phyloP scores from a whole-genome alignment of 2,888 invertebrate genomes.

The Caenorhabditis plicata region DNA sequence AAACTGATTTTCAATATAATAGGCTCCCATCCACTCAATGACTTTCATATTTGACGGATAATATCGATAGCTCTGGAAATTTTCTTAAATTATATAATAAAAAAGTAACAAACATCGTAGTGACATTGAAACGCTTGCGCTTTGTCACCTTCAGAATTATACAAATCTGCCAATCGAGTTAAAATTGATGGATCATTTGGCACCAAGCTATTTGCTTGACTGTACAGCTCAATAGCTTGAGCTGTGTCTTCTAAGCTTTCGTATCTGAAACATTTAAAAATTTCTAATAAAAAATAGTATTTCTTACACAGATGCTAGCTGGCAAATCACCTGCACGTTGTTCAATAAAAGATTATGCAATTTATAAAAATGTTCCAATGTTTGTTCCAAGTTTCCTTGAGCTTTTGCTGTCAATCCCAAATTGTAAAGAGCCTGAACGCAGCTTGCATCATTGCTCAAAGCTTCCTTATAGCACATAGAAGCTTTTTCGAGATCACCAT shows the following conservation, averaged over 20 bases:
- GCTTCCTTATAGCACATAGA: conserved; percentile 72
- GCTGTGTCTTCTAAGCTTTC: conserved; percentile 73
- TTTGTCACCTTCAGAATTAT: conserved; percentile 85
- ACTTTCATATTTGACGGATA: conserved; percentile 77
- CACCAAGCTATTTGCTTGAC: conserved; percentile 75
- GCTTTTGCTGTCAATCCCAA: conserved; percentile 74
- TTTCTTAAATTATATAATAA: background rate
- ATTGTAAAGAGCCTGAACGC: conserved; percentile 70
- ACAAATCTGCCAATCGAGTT: conserved; percentile 84
- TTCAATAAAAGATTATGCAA: conserved; percentile 75
- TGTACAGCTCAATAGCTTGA: conserved; percentile 70
- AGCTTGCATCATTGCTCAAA: conserved; percentile 78
- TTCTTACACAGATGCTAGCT: conserved; percentile 76
- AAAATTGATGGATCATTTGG: conserved; percentile 87
- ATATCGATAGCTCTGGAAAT: conserved; percentile 74
- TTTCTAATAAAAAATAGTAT: too few species aligned
- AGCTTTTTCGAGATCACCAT: conserved; percentile 67
- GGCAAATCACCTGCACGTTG: conserved; percentile 78
- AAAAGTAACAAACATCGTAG: conserved; percentile 72
- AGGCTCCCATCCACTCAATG: conserved; percentile 85
- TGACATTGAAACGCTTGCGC: conserved; percentile 84
- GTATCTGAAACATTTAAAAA: conserved; percentile 67
- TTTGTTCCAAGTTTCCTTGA: conserved; percentile 75
- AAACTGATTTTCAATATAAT: conserved; percentile 84
- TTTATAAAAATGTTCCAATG: conserved; percentile 80